These are phyloP conservation scores for Pammene aurita DNA, from an alignment of 2,888 invertebrate species.

Conservation along the genomic window DNA sequence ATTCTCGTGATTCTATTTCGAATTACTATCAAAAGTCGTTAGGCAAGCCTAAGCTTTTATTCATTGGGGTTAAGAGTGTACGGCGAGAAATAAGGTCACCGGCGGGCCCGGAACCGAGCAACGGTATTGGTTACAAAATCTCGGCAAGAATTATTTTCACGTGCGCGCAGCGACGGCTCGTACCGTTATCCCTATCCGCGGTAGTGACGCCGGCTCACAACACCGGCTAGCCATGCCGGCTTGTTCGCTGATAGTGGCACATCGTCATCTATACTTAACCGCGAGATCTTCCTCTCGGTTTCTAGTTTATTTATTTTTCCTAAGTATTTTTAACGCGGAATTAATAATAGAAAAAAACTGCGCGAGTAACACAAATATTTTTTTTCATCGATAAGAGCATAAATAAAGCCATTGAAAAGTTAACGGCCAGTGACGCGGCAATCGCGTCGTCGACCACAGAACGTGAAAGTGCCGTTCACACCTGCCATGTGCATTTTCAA, in stretches of 20 bases:
- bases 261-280: slow-evolving; percentile 49
- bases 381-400: not conserved
- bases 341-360: slow-evolving; percentile 22
- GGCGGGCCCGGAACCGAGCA: slow-evolving; percentile 80
- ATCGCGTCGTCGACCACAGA: slow-evolving; percentile 49
- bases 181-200: slow-evolving; percentile 74
- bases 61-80: slow-evolving; percentile 55
- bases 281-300: slow-evolving; percentile 44
- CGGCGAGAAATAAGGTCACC: slow-evolving; percentile 79
- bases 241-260: slow-evolving; percentile 64
- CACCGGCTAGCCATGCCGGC: slow-evolving; percentile 60
- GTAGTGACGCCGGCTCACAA: slow-evolving; percentile 60
- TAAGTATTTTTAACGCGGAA: not conserved
- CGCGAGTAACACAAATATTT: not conserved
- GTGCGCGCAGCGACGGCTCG: slow-evolving; percentile 68
- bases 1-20: slow-evolving; percentile 18
- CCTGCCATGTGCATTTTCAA: slow-evolving; percentile 57
- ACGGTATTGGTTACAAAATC: slow-evolving; percentile 82
- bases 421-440: slow-evolving; percentile 37
- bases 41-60: slow-evolving; percentile 21
- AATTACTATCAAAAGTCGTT: slow-evolving; percentile 13
- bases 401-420: slow-evolving; percentile 13
- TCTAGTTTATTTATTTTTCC: not conserved
- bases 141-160: slow-evolving; percentile 83
- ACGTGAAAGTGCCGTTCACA: slow-evolving; percentile 75